Evolutionary conservation across 2,113 vertebrate genomes (phyloP).

Genomic region (Neodon shergylaensis): DNA sequence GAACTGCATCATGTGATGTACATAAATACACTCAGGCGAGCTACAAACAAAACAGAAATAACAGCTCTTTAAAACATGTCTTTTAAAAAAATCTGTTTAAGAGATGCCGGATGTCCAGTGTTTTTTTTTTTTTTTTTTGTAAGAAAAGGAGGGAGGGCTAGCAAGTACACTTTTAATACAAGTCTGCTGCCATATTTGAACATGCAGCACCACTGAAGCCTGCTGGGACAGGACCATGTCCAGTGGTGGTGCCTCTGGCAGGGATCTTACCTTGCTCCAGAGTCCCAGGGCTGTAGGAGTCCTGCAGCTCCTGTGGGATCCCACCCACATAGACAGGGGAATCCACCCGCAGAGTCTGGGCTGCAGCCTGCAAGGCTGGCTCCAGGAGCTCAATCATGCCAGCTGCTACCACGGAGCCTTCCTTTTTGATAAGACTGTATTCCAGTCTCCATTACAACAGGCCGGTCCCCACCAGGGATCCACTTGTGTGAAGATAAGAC

Average conservation of each 20-base stretch:
- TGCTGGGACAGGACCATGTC: rapidly evolving
- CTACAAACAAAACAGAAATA: background rate
- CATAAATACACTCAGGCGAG: no score
- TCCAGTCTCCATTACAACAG: slow-evolving; percentile 94
- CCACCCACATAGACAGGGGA: slow-evolving; percentile 92
- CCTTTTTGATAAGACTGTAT: slow-evolving; percentile 87
- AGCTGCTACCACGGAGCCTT: slow-evolving; percentile 82
- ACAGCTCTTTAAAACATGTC: background rate
- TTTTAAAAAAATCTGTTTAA: background rate
- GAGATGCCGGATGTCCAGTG: background rate
- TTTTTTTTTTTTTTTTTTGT: background rate
- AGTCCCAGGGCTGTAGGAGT: slow-evolving; percentile 80
- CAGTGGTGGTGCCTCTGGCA: rapidly evolving
- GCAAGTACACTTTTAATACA: background rate
- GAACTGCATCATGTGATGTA: background rate
- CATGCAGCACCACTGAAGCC: background rate
- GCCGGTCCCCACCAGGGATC: slow-evolving; percentile 90
- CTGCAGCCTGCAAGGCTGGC: slow-evolving; percentile 41
- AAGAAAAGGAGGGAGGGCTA: rapidly evolving
- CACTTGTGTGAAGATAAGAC: slow-evolving; percentile 83
- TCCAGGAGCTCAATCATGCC: slow-evolving; percentile 87
- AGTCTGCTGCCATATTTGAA: background rate
- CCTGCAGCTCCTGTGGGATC: slow-evolving; percentile 85
- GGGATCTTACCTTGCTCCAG: slow-evolving; percentile 88
- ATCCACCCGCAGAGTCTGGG: slow-evolving; percentile 83